Base-by-base conservation (phyloP, 2,797 vertebrate genomes). In the Acrocephalus scirpaceus region DNA sequence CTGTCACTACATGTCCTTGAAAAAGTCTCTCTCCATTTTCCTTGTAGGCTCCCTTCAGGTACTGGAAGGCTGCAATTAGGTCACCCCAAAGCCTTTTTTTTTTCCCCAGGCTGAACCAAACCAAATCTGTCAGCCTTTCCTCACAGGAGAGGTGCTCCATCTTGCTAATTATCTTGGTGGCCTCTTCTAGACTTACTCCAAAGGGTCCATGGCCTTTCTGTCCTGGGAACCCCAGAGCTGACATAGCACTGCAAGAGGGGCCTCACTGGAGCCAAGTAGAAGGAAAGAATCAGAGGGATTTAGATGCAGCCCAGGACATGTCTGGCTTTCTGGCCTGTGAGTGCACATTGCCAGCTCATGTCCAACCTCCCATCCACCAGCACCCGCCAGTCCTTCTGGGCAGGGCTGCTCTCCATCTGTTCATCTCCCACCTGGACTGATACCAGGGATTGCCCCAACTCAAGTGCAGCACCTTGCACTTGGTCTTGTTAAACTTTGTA, bases 391-490 rank as follows among this genome's bases (percentile, higher is more conserved):
- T 72, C 53, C 53, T 66, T 30, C n/a, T 60, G 4, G 7, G 2
- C 13, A 14, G 13, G 11, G 30, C 40, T 60, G 73, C 30, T 54
- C 30, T 66, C 0, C 1, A 25, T 72, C 40, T 11, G 22, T 27
- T 73, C 47, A 36, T 36, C 34, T 38, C 22, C 18, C 27, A 34
- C 19, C 34, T 42, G 30, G 34, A 20, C 36, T 36, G 13, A 25
- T 42, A 25, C 3, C 0, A 0, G 40, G 3, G 15, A 3, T 12
- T 72, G 53, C 10, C 45, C 15, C 4, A 22, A 2, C 30, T 40
- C 40, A 19, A 19, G 9, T 53, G 51, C 16, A 84, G 25, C 40
- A 23, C 34, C 27, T 60, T 72, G 60, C 9, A 9, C n/a, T 58
- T 34, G n/a, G 15, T 58, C 45, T 54, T 77, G 18, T 72, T 53